Percentiles rank a stretch among this genome's conserved stretches.
phyloP scores from a whole-genome alignment of 2,113 vertebrate genomes.

The Dendrocopos noguchii region DNA sequence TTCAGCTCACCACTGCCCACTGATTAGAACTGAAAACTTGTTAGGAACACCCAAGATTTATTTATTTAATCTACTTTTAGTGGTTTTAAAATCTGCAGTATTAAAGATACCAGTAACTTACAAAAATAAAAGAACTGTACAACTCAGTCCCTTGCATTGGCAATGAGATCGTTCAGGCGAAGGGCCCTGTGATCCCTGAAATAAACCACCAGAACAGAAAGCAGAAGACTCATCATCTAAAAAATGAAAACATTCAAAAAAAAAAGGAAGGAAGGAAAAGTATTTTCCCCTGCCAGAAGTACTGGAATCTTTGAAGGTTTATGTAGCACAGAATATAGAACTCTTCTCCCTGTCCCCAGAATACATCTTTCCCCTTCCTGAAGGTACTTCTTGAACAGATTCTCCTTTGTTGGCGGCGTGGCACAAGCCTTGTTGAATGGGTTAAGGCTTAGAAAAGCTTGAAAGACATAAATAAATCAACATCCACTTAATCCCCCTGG shows the following conservation, averaged over 20 bases:
- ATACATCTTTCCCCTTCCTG: conserved; percentile 20
- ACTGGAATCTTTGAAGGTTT: conserved; percentile 36
- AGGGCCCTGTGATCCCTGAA: conserved; percentile 62
- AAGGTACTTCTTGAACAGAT: background rate
- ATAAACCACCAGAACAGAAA: conserved; percentile 34
- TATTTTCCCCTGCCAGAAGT: conserved; percentile 8
- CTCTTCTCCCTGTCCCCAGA: background rate
- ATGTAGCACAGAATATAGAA: conserved; percentile 7
- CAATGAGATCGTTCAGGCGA: conserved; percentile 53
- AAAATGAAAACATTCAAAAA: background rate
- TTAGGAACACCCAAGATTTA: conserved; percentile 7
- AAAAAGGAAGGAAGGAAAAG: conserved; percentile 22
- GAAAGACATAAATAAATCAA: conserved; percentile 38
- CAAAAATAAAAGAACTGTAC: conserved; percentile 64
- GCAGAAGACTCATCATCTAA: conserved; percentile 38
- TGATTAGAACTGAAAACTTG: conserved; percentile 14
- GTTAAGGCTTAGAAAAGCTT: conserved; percentile 34
- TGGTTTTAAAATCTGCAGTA: conserved; percentile 51
- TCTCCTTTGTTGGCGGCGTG: background rate
- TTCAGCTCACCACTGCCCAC: background rate
- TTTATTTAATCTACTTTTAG: conserved; percentile 20
- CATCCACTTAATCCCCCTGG: conserved; percentile 29
- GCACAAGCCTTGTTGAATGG: background rate
- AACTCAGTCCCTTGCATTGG: conserved; percentile 43
- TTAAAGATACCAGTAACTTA: conserved; percentile 55